phyloP scores from a whole-genome alignment of 2,113 vertebrate species.

The Neomonachus schauinslandi region DNA sequence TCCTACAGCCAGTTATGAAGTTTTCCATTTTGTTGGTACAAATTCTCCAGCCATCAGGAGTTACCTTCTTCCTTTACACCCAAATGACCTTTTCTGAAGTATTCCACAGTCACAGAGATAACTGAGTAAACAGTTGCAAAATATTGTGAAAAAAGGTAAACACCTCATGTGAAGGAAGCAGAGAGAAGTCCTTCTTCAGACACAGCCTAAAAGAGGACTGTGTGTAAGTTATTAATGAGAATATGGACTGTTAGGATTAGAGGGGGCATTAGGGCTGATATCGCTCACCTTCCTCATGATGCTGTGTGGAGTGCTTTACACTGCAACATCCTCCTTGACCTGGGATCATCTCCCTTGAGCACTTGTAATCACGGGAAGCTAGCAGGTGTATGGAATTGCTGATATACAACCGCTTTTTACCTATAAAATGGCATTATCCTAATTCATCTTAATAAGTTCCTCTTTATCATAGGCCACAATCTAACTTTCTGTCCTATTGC shows the following conservation, averaged over 20 bases:
- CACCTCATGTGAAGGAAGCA: not conserved
- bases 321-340: not conserved
- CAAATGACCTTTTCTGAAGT: not conserved
- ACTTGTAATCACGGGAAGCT: not conserved
- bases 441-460: not conserved
- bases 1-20: not conserved
- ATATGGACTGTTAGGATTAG: not conserved
- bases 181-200: not conserved
- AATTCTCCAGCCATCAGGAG: not conserved
- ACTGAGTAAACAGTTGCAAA: not conserved
- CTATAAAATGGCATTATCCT: not conserved
- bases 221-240: not conserved
- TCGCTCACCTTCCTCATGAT: not conserved
- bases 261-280: fast-evolving
- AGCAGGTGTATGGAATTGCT: not conserved
- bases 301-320: not conserved
- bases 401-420: not conserved
- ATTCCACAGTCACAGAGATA: not conserved
- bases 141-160: not conserved
- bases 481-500: not conserved
- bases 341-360: not conserved
- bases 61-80: not conserved
- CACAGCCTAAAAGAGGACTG: not conserved
- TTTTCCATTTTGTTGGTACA: not conserved
- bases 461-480: not conserved